Evolutionary conservation across 1,140 invertebrate species (phyloP), one percentile per base, ranked within the genome.

Genomic region (Hyles euphorbiae): DNA sequence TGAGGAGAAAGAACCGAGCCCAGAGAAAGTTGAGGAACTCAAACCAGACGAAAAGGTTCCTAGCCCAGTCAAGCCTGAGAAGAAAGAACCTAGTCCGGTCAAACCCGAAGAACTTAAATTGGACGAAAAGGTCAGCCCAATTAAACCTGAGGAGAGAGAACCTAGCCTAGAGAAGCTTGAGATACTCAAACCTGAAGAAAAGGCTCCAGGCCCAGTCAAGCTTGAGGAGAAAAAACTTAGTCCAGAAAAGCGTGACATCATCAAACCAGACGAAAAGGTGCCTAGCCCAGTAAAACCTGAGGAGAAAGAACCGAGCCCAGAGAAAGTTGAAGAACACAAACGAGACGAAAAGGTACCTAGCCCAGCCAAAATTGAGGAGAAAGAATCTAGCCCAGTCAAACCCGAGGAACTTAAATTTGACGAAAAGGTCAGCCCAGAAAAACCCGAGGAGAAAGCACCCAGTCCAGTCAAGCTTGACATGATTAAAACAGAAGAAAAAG

Each of bases 281-380:
- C 10, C 34, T 1, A 50, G 34, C 11, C 46, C 46, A 44, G 36
- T 54, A 36, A 44, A 54, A 43, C 36, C 40, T 9, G 40, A 11
- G 43, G 45, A 57, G 50, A 34, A 34, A 33, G 33, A 3, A n/a
- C 9, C 32, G 0, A 51, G 7, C 9, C 33, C 33, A 34, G 50
- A 8, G 1, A 51, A 22, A 2, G 1, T 22, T 22, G 22, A 22
- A 22, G 2, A 1, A 22, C 0, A 1, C 2, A 22, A 53, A 3
- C 36, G 1, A 40, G 36, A 40, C 8, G 5, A 40, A 40, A 54
- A 45, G 11, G 6, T 3, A 48, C 52, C 53, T 11, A 60, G 59
- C 22, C 53, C 45, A 6, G n/a, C 55, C 10, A 43, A 12, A 2
- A 5, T 36, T 9, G 45, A 53, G 4, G 47, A 55, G 3, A 60